Evolutionary conservation across 2,888 invertebrate species (phyloP), one percentile per base, ranked within the genome.

Genomic region (Drosophila stalkeri): DNA sequence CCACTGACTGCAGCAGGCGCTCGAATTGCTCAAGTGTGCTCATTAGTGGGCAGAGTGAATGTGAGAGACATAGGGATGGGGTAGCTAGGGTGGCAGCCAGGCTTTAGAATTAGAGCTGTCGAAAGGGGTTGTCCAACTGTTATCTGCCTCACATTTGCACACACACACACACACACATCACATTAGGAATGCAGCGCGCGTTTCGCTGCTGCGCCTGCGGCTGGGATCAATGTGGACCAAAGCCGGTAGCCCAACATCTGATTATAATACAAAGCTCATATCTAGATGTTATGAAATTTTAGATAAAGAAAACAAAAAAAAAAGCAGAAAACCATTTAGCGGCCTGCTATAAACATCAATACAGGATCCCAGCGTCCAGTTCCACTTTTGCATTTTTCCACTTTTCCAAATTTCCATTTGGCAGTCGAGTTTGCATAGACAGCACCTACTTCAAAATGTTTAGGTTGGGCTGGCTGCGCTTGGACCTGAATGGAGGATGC

Each of bases 261-360:
- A 71, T 71, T 46, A 88, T 77, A 89, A 89, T 89, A 77, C 83
- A 78, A 85, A 89, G 77, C 85, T 85, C 88, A 86, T 85, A 85
- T 89, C 85, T 89, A 69, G 90, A 89, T 85, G 75, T 75, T 80
- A 89, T 82, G 70, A 82, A 82, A 73, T 72, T 75, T 39, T 9
- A 69, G 59, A 72, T 80, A 71, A 55, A 51, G 39, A 4, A 23
- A 44, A 37, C 4, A 37, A 2, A 44, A 57, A 33, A 33, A 1
- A 33, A 41, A 39, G 12, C 18, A n/a, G 18, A 62, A 63, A 55
- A 64, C 37, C 59, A 76, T 78, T 80, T 80, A 69, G 63, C 66
- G 49, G 55, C 20, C 51, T 23, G 37, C 54, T 20, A 37, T 16
- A 16, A 37, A 23, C 54, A 37, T 16, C 54, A 23, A 44, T 64